Base-by-base conservation (phyloP, 2,888 invertebrate genomes). In the Xylocampa areola region DNA sequence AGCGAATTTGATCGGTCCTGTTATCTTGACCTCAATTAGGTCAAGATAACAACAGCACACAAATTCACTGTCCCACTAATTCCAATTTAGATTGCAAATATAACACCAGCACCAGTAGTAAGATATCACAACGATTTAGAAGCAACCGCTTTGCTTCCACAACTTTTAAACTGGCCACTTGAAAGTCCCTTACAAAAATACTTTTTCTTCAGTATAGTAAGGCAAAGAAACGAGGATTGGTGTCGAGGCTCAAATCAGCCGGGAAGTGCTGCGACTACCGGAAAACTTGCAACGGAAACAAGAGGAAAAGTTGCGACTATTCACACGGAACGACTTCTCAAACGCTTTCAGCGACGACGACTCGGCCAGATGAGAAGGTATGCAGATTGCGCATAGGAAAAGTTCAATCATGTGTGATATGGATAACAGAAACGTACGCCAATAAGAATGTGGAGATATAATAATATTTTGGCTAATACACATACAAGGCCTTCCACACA, bases 281-380 rank as follows among this genome's bases (percentile, higher is more conserved):
- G 39, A 21, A 47, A 72, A 68, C 58, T 68, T 57, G 35, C 54
- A 59, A 29, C 49, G 47, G 40, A 65, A 65, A 74, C 67, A 79
- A 81, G 78, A 79, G 79, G 73, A 61, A 79, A 79, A 85, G 73
- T 85, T 83, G 44, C 68, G 43, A 76, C 74, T 68, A 66, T 65
- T 64, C 70, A 71, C 54, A 68, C 59, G 54, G 44, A 73, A 73
- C 63, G 58, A 76, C 71, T 80, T 78, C 39, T 66, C 58, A 68
- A 75, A 76, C 72, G 77, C 81, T 82, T 81, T 79, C 72, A 77
- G 70, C 57, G 13, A 36, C 27, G 44, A 25, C 51, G 60, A 67
- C 32, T 43, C 10, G 4, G 21, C 30, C 23, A 23, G 39, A 43
- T 33, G 32, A 52, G 44, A 61, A 53, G 39, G 55, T 44, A 29